These are phyloP conservation scores for Drosophila rufa DNA, from an alignment of 1,140 invertebrate genomes.

Conservation along the genomic window DNA sequence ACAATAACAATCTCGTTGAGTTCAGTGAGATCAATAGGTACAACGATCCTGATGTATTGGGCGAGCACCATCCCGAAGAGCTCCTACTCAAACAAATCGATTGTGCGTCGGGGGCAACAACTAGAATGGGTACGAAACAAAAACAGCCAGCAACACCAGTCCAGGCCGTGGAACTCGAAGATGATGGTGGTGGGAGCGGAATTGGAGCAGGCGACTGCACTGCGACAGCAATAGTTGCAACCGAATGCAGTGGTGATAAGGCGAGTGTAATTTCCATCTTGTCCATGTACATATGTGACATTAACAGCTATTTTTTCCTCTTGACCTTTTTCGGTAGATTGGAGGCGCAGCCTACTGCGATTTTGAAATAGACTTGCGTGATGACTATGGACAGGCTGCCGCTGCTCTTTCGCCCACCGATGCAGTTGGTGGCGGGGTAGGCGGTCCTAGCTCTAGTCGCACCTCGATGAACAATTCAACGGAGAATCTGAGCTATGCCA, in stretches of 20 bases:
- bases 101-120: slow-evolving; percentile 29
- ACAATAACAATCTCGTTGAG: slow-evolving; percentile 68
- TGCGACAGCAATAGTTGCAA: slow-evolving; percentile 23
- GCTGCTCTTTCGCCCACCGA: slow-evolving; percentile 65
- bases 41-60: slow-evolving; percentile 47
- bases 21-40: slow-evolving; percentile 46
- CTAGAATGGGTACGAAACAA: slow-evolving; percentile 69
- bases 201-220: slow-evolving; percentile 25
- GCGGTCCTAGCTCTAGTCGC: slow-evolving; percentile 70
- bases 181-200: slow-evolving; percentile 43
- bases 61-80: slow-evolving; percentile 34
- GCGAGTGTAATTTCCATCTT: slow-evolving; percentile 48
- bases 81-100: slow-evolving; percentile 38
- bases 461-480: slow-evolving; percentile 82
- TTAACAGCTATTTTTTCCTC: background rate
- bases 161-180: slow-evolving; percentile 35
- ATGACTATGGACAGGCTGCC: slow-evolving; percentile 33
- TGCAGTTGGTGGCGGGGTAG: slow-evolving; percentile 39
- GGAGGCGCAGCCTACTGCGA: slow-evolving; percentile 54
- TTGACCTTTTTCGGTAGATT: slow-evolving; percentile 23
- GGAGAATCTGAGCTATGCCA: slow-evolving; percentile 78
- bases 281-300: background rate
- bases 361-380: slow-evolving; percentile 42
- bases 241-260: slow-evolving; percentile 57
- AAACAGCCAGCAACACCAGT: slow-evolving; percentile 58